A percentile compares a stretch with the other conserved stretches of the same genome.
These are phyloP conservation scores for Clanis bilineata DNA, from an alignment of 2,888 invertebrate genomes.

Conservation along the genomic window DNA sequence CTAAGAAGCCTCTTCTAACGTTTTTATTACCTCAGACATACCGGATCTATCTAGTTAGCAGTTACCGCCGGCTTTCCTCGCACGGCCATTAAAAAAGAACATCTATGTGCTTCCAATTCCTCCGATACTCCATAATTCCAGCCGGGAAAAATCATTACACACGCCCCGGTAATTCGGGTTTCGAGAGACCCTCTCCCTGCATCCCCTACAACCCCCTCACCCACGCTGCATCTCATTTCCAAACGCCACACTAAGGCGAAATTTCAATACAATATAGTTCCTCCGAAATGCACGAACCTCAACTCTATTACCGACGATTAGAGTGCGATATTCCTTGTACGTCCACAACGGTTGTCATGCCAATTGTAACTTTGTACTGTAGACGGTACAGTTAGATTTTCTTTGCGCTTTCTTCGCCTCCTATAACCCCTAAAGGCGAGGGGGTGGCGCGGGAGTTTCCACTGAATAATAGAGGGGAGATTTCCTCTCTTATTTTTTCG, in stretches of 20 bases:
- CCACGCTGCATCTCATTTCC: constrained; percentile 81
- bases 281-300: constrained; percentile 46
- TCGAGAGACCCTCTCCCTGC: constrained; percentile 57
- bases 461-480: constrained; percentile 77
- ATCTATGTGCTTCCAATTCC: constrained; percentile 55
- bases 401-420: constrained; percentile 58
- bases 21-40: constrained; percentile 14
- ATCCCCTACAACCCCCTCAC: constrained; percentile 34
- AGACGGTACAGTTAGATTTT: constrained; percentile 67
- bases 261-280: constrained; percentile 54
- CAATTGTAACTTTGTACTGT: constrained; percentile 68
- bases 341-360: constrained; percentile 39
- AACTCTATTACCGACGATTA: constrained; percentile 50
- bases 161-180: constrained; percentile 81
- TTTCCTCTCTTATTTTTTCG: constrained; percentile 78
- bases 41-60: constrained; percentile 31
- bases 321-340: constrained; percentile 44
- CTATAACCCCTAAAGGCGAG: constrained; percentile 41
- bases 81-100: constrained; percentile 52
- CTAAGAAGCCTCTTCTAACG: background rate
- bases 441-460: constrained; percentile 51
- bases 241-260: constrained; percentile 69
- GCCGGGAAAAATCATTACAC: constrained; percentile 81
- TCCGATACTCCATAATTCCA: constrained; percentile 77
- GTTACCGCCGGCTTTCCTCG: constrained; percentile 42